Conservation (phyloP, 2,888 invertebrate genomes). For the Ametastegia equiseti region DNA sequence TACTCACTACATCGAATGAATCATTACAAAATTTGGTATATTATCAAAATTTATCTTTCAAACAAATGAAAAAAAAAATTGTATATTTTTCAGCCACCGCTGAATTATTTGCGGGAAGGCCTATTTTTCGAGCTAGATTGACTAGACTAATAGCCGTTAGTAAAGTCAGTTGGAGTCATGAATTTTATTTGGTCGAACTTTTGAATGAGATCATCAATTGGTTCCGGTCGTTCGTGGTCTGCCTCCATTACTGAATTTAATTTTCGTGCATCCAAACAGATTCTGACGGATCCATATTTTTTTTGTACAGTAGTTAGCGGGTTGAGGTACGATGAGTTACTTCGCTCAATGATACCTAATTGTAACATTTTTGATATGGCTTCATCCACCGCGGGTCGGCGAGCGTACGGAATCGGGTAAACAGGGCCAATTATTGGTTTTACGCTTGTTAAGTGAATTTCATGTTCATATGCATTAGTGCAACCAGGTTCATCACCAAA, state of each 20-base stretch:
- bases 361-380: slow-evolving; percentile 57
- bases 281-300: slow-evolving; percentile 60
- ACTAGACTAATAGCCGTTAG: slow-evolving; percentile 54
- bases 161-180: slow-evolving; percentile 53
- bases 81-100: no score
- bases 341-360: slow-evolving; percentile 59
- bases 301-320: slow-evolving; percentile 61
- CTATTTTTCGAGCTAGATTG: no score
- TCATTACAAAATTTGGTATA: no score
- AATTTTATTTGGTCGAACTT: slow-evolving; percentile 52
- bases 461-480: slow-evolving; percentile 57
- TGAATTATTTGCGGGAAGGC: no score
- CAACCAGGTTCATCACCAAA: slow-evolving; percentile 54
- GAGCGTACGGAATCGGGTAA: slow-evolving; percentile 63
- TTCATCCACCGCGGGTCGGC: slow-evolving; percentile 55
- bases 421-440: slow-evolving; percentile 55
- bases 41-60: no score
- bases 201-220: slow-evolving; percentile 51
- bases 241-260: slow-evolving; percentile 60
- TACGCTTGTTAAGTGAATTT: slow-evolving; percentile 56
- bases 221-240: slow-evolving; percentile 56
- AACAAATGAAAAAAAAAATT: no score
- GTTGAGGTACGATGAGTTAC: slow-evolving; percentile 60
- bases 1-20: no score
- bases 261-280: slow-evolving; percentile 62